Evolutionary conservation across 2,797 vertebrate species (phyloP).

Genomic region (Epinephelus coioides): DNA sequence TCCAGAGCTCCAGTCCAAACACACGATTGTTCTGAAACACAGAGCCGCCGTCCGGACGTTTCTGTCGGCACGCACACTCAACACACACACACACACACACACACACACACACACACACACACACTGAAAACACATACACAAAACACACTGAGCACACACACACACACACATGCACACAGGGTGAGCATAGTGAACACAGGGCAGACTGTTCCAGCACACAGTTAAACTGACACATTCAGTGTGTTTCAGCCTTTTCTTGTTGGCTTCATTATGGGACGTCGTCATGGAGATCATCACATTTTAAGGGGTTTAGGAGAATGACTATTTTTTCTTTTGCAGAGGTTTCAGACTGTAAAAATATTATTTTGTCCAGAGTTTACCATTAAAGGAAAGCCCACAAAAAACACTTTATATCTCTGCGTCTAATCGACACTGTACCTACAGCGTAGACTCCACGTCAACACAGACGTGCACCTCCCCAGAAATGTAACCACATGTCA

Average conservation of each 20-base stretch:
- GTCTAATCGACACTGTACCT: too few species aligned
- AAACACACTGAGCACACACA: neutral
- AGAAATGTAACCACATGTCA: too few species aligned
- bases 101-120: neutral
- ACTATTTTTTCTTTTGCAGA: neutral
- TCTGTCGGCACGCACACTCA: slow-evolving; percentile 11
- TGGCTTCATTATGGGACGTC: neutral
- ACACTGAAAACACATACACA: neutral
- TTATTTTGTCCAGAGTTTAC: too few species aligned
- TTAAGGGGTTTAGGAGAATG: neutral
- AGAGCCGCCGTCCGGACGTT: slow-evolving; percentile 23
- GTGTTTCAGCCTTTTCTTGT: neutral
- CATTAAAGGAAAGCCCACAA: too few species aligned
- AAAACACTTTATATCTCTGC: too few species aligned
- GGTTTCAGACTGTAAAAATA: neutral
- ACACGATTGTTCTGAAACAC: slow-evolving; percentile 17
- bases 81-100: neutral
- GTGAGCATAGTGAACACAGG: too few species aligned
- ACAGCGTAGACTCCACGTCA: too few species aligned
- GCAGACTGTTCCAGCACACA: too few species aligned
- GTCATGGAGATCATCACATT: too few species aligned
- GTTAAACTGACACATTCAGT: too few species aligned
- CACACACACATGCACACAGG: too few species aligned
- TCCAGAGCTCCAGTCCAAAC: slow-evolving; percentile 18
- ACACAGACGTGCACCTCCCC: too few species aligned